Evolutionary conservation across 2,888 invertebrate species (phyloP).

Genomic region (Ypsolopha scabrella): DNA sequence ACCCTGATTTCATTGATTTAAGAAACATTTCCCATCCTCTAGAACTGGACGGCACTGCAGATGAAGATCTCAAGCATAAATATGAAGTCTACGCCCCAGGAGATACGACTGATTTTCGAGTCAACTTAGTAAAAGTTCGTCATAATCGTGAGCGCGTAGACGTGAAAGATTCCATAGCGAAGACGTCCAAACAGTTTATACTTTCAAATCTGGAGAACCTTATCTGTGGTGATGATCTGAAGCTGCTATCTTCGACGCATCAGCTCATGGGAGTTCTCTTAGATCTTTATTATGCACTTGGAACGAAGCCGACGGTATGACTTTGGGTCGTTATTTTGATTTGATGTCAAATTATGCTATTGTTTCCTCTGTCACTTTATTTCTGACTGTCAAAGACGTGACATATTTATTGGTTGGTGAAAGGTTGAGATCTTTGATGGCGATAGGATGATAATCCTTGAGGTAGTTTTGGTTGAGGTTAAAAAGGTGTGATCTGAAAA

Average conservation of each 20-base stretch:
- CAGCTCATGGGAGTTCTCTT: conserved; percentile 55
- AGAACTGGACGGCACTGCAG: conserved; percentile 19
- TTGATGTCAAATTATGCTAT: conserved; percentile 55
- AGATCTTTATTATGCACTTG: conserved; percentile 57
- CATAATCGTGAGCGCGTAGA: conserved; percentile 56
- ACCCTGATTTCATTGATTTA: conserved; percentile 21
- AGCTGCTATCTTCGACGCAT: conserved; percentile 49
- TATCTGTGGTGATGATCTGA: conserved; percentile 67
- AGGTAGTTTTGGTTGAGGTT: neutral
- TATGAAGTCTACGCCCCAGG: conserved; percentile 1
- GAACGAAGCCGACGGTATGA: neutral
- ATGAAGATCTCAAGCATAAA: neutral
- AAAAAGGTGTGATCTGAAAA: neutral
- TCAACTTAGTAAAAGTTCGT: conserved; percentile 20
- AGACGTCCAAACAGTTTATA: conserved; percentile 69
- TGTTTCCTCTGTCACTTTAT: conserved; percentile 46
- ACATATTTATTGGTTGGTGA: conserved; percentile 57
- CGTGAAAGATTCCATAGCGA: conserved; percentile 64
- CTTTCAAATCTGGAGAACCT: conserved; percentile 60
- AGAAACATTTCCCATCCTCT: conserved; percentile 20
- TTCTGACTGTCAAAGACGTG: conserved; percentile 34
- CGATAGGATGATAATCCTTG: conserved; percentile 48
- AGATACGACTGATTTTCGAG: neutral
- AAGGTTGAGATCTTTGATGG: conserved; percentile 33
- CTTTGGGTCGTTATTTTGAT: conserved; percentile 35